Evolutionary conservation across 2,113 vertebrate species (phyloP).

Genomic region (Thamnophis sirtalis): DNA sequence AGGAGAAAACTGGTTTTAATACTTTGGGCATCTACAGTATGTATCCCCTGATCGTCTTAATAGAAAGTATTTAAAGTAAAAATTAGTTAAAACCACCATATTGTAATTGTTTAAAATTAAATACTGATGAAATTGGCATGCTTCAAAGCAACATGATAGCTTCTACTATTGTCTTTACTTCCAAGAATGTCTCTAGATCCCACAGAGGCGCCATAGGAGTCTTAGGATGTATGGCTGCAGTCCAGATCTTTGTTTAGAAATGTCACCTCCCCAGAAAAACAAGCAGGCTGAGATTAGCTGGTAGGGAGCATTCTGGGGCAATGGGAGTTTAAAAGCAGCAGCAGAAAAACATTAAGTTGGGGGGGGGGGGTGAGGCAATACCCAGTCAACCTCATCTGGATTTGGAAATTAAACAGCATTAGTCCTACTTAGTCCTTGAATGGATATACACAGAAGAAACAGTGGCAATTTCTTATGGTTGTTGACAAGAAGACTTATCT

Average conservation of each 20-base stretch:
- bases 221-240: not conserved
- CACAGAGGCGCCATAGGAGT: not conserved
- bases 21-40: not conserved
- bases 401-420: not conserved
- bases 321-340: not conserved
- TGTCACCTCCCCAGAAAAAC: not conserved
- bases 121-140: not conserved
- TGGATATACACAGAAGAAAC: not conserved
- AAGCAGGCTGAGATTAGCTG: not conserved
- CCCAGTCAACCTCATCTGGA: not conserved
- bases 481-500: not conserved
- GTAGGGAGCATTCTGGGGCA: not conserved
- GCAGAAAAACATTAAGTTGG: not conserved
- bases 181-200: not conserved
- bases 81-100: not conserved
- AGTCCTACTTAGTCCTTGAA: not conserved
- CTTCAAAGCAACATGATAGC: not conserved
- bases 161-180: not conserved
- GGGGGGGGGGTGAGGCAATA: not conserved
- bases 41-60: not conserved
- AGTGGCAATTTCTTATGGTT: not conserved
- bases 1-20: not conserved
- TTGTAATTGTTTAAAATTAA: not conserved
- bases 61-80: not conserved
- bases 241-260: not conserved